Conservation (phyloP, 2,797 vertebrate species). For the Brachyalestes nurse region DNA sequence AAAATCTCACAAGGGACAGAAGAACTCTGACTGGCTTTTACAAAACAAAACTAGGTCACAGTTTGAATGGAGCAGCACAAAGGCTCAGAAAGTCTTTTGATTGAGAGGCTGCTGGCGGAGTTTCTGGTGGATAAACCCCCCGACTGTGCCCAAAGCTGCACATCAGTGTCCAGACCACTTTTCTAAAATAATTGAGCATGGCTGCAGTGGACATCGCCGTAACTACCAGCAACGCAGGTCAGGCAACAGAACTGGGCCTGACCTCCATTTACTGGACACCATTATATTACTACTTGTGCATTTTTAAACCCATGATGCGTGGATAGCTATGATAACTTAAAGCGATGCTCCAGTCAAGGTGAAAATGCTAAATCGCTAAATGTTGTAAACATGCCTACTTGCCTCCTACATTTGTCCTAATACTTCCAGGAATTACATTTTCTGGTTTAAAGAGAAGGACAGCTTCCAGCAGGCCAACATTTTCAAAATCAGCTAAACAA, state of each 20-base stretch:
- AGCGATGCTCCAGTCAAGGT: neutral
- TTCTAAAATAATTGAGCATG: neutral
- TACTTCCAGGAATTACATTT: too few relatives aligned
- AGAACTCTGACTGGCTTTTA: neutral
- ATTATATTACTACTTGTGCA: too few relatives aligned
- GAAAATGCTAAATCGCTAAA: too few relatives aligned
- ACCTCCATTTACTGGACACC: too few relatives aligned
- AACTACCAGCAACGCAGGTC: neutral
- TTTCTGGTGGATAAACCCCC: neutral
- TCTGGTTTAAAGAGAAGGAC: too few relatives aligned
- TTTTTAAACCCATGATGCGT: too few relatives aligned
- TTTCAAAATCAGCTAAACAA: too few relatives aligned
- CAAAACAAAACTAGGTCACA: constrained; percentile 38
- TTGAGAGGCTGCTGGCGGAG: constrained; percentile 12
- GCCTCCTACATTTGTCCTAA: too few relatives aligned
- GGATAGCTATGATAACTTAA: neutral
- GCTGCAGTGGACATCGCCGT: neutral
- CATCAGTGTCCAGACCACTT: neutral
- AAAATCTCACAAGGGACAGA: constrained; percentile 25
- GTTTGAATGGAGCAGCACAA: constrained; percentile 27
- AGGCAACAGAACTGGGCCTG: too few relatives aligned
- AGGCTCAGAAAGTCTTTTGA: constrained; percentile 37
- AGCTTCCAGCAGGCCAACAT: too few relatives aligned
- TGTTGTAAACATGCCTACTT: too few relatives aligned
- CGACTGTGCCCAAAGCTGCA: constrained; percentile 23